Evolutionary conservation across 2,888 invertebrate species (phyloP).

Genomic region (Limnephilus marmoratus): DNA sequence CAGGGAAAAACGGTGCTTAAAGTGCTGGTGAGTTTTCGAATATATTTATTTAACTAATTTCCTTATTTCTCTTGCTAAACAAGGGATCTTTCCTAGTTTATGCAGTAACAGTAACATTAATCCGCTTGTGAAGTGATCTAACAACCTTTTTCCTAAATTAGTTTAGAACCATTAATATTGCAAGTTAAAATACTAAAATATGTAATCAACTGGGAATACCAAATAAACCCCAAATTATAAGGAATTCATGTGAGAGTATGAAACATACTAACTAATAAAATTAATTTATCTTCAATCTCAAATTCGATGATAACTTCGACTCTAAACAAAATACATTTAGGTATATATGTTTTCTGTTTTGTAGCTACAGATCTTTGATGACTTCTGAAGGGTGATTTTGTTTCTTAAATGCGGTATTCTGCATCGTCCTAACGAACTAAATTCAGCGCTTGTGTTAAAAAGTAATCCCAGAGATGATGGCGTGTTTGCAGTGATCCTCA

Average conservation of each 20-base stretch:
- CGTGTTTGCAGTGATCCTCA: no score
- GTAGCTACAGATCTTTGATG: neutral
- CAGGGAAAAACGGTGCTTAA: constrained; percentile 2
- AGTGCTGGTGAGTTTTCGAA: neutral
- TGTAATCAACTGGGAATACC: neutral
- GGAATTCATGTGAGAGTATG: neutral
- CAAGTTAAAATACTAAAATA: neutral
- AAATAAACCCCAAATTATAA: neutral
- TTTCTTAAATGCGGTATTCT: no score
- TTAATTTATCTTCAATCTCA: no score
- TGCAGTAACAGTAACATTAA: neutral
- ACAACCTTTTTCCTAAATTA: neutral
- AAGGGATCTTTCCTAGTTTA: neutral
- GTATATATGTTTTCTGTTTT: neutral
- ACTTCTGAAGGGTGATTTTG: neutral
- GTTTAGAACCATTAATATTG: neutral
- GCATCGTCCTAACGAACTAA: no score
- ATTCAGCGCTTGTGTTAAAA: no score
- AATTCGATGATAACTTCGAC: neutral
- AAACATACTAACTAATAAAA: neutral
- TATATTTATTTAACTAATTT: neutral
- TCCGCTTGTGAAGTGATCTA: neutral
- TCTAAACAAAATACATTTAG: neutral
- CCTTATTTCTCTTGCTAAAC: neutral
- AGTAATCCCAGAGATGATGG: no score